Conservation (phyloP, 2,113 vertebrate species). For the Prietella phreatophila region DNA sequence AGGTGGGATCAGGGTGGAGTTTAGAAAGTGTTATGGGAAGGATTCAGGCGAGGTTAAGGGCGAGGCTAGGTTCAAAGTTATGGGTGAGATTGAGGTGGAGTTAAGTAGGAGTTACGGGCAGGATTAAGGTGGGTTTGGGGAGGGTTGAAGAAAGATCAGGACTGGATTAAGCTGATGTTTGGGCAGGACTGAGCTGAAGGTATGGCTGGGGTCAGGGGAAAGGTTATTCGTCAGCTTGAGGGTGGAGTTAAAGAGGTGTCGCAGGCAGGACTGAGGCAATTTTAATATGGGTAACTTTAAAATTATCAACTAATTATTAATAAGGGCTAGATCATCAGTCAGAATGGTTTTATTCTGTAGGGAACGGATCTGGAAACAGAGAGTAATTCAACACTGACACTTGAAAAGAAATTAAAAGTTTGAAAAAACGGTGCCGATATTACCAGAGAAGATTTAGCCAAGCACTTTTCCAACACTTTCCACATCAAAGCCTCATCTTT, state of each 20-base stretch:
- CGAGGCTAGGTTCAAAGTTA: too few relatives aligned
- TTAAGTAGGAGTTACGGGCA: neutral
- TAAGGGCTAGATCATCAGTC: neutral
- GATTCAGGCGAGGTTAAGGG: neutral
- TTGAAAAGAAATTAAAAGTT: neutral
- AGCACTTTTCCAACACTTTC: neutral
- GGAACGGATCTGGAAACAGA: neutral
- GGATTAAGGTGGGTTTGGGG: neutral
- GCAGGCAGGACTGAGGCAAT: neutral
- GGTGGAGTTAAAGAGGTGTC: neutral
- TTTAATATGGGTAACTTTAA: neutral
- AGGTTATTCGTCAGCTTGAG: neutral
- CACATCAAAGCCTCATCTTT: slow-evolving; percentile 37
- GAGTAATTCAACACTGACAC: neutral
- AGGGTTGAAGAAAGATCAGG: too few relatives aligned
- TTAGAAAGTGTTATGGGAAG: neutral
- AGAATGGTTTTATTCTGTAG: neutral
- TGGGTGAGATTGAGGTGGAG: too few relatives aligned
- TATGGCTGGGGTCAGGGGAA: neutral
- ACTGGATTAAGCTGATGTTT: too few relatives aligned
- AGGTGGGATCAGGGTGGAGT: neutral
- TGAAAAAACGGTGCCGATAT: neutral
- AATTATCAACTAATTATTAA: neutral
- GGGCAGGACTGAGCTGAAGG: neutral
- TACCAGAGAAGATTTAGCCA: slow-evolving; percentile 7